These are phyloP conservation scores for Myiotriccus ornatus DNA, from an alignment of 2,797 vertebrate species.

Conservation along the genomic window DNA sequence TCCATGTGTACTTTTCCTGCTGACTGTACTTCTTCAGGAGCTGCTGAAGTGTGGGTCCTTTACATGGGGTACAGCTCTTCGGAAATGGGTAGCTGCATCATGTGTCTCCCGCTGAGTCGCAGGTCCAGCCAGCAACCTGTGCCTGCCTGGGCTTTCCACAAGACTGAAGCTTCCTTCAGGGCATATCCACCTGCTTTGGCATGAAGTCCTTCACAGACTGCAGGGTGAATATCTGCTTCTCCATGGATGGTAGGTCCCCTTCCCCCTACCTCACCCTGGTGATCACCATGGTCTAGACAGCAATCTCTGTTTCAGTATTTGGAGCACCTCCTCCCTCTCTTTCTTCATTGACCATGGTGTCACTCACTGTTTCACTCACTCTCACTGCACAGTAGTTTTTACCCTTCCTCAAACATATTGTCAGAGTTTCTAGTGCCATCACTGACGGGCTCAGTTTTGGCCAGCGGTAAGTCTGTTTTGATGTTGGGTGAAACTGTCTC, in stretches of 20 bases:
- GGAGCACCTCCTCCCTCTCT: background rate
- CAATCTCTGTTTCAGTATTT: background rate
- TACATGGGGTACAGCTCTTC: background rate
- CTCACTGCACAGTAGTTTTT: background rate
- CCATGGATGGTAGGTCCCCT: too few relatives aligned
- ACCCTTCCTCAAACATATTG: background rate
- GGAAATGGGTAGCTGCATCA: background rate
- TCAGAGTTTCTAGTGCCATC: background rate
- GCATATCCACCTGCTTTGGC: background rate
- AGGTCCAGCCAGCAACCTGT: background rate
- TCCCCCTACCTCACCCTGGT: background rate
- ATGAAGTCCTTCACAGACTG: background rate
- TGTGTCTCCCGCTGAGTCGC: background rate
- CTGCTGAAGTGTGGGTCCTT: background rate
- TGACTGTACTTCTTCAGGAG: background rate
- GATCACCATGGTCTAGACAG: rapidly evolving
- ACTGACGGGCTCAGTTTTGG: background rate
- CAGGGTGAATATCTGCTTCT: background rate
- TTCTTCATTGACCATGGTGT: background rate
- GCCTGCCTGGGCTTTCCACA: background rate
- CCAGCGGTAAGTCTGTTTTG: background rate
- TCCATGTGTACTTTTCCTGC: background rate
- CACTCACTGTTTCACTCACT: background rate
- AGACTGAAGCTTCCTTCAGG: background rate
- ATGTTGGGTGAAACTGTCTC: background rate